A percentile compares a stretch with the other conserved stretches of the same genome.
phyloP scores from a whole-genome alignment of 2,888 invertebrate species.

The Cephus nigrinus region DNA sequence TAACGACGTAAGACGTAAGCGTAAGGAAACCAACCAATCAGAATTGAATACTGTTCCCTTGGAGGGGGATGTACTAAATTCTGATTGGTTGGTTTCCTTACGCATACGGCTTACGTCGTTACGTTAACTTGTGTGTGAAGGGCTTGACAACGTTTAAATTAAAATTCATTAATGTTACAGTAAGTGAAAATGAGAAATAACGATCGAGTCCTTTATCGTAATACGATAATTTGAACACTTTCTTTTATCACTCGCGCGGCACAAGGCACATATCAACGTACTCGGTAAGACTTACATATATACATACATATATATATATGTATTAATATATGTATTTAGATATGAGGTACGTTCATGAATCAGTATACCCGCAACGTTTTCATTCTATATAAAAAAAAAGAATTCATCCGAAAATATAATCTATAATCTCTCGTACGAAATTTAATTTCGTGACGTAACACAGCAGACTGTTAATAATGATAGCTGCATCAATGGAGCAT shows the following conservation, averaged over 20 bases:
- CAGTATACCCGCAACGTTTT: no score
- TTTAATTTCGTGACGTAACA: not conserved
- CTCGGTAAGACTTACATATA: not conserved
- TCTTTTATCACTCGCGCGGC: conserved; percentile 26
- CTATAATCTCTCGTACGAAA: conserved; percentile 13
- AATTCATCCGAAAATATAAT: conserved; percentile 19
- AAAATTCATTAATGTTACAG: not conserved
- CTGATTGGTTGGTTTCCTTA: no score
- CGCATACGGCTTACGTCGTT: no score
- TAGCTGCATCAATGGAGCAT: not conserved
- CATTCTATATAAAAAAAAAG: not conserved
- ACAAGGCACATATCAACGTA: conserved; percentile 20
- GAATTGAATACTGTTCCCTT: no score
- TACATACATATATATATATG: no score
- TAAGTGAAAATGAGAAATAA: not conserved
- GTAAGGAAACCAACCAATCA: no score
- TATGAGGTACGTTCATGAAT: no score
- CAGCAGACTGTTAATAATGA: not conserved
- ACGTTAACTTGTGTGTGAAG: no score
- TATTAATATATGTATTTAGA: not conserved
- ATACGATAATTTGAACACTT: conserved; percentile 2
- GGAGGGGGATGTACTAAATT: no score
- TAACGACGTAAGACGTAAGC: no score
- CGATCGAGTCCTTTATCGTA: not conserved
- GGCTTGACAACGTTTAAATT: not conserved